Evolutionary conservation across 2,113 vertebrate genomes (phyloP).

Genomic region (Otis tarda): DNA sequence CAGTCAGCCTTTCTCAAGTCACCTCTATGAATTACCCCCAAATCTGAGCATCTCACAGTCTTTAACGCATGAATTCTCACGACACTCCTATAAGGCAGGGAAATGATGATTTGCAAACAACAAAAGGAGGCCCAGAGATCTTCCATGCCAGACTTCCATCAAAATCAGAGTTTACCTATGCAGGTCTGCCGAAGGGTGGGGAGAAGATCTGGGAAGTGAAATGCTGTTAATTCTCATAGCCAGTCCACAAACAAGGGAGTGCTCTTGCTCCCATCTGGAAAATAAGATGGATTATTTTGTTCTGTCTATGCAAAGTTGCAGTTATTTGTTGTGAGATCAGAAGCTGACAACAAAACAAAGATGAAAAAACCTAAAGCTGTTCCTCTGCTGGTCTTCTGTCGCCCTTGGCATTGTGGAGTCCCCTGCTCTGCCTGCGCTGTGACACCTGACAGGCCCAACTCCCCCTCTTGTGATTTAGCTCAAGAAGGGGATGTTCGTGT

Average conservation of each 20-base stretch:
- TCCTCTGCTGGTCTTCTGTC: not conserved
- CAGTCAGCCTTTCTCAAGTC: not conserved
- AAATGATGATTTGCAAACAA: not conserved
- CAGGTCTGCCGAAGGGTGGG: not conserved
- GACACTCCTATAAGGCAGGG: not conserved
- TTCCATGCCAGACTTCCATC: not conserved
- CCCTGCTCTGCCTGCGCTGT: not conserved
- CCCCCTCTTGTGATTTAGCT: not conserved
- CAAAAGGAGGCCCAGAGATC: not conserved
- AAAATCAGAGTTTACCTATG: not conserved
- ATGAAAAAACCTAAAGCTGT: not conserved
- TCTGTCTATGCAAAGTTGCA: not conserved
- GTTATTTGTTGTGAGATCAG: not conserved
- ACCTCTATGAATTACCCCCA: not conserved
- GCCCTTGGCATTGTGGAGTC: not conserved
- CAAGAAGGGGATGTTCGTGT: constrained; percentile 3
- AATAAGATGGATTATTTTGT: not conserved
- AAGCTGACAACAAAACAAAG: not conserved
- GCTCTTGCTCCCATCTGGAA: not conserved
- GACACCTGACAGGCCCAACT: constrained; percentile 7
- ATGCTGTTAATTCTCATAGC: not conserved
- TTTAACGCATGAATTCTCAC: not conserved
- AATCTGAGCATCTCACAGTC: not conserved
- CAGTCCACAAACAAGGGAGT: not conserved
- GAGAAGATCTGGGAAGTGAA: not conserved